Conservation (phyloP, 2,113 vertebrate species). For the Elgaria multicarinata region DNA sequence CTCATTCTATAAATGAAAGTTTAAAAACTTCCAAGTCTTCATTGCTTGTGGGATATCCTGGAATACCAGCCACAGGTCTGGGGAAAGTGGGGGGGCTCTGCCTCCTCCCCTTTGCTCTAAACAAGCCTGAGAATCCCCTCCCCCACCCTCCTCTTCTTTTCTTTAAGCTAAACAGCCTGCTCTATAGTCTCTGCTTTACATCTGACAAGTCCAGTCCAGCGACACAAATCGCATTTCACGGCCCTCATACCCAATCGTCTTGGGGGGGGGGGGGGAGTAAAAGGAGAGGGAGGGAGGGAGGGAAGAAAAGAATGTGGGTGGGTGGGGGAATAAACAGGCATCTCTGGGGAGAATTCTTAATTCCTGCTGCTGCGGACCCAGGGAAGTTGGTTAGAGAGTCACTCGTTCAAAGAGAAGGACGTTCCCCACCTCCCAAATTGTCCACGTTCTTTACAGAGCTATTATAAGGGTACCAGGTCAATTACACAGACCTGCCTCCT, state of each 20-base stretch:
- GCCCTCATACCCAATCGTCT: not conserved
- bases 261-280: not conserved
- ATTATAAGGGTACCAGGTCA: not conserved
- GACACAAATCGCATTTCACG: constrained; percentile 31
- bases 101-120: fast-evolving
- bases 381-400: not conserved
- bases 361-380: not conserved
- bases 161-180: not conserved
- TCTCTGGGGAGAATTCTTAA: not conserved
- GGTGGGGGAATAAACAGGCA: not conserved
- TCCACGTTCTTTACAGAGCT: not conserved
- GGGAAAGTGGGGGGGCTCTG: not conserved
- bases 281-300: not conserved
- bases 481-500: too few species aligned
- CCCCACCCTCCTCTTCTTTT: not conserved
- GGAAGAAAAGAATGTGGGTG: too few species aligned
- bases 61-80: not conserved
- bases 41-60: too few species aligned
- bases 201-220: not conserved
- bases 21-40: not conserved
- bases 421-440: too few species aligned
- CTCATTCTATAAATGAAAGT: not conserved
- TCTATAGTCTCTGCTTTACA: not conserved
- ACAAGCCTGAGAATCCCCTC: not conserved
- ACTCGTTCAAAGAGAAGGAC: not conserved